Evolutionary conservation across 2,888 invertebrate species (phyloP).

Genomic region (Volucella zonaria): DNA sequence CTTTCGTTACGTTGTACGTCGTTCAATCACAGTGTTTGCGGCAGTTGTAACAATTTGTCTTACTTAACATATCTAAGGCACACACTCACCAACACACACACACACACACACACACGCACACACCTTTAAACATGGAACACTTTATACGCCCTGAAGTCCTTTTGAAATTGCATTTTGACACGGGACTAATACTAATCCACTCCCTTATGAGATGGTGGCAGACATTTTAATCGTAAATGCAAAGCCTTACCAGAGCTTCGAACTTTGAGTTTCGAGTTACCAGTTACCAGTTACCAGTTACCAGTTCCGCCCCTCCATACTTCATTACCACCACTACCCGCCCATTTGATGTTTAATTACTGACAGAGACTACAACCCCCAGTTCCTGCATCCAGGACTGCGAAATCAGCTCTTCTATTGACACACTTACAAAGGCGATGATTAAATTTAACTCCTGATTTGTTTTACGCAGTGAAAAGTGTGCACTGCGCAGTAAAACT

Average conservation of each 20-base stretch:
- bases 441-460: slow-evolving; percentile 63
- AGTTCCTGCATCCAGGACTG: slow-evolving; percentile 25
- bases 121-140: not conserved
- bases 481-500: slow-evolving; percentile 11
- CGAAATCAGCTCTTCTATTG: slow-evolving; percentile 18
- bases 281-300: too few relatives aligned
- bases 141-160: slow-evolving; percentile 12
- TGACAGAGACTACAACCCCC: not conserved
- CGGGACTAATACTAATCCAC: slow-evolving; percentile 20
- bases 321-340: not conserved
- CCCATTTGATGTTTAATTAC: slow-evolving; percentile 43
- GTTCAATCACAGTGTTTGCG: slow-evolving; percentile 57
- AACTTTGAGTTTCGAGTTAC: too few relatives aligned
- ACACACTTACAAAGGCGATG: slow-evolving; percentile 51
- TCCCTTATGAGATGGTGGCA: slow-evolving; percentile 9
- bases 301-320: too few relatives aligned
- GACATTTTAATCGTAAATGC: slow-evolving; percentile 61
- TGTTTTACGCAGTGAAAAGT: slow-evolving; percentile 45
- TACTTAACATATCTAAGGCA: slow-evolving; percentile 52
- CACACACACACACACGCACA: not conserved
- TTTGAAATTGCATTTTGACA: slow-evolving; percentile 54
- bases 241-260: slow-evolving; percentile 34
- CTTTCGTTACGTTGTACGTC: slow-evolving; percentile 29
- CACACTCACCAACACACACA: not conserved
- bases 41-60: slow-evolving; percentile 61